Percentiles rank a stretch among this genome's conserved stretches.
Evolutionary conservation across 2,113 vertebrate species (phyloP).

Genomic region (Sinocyclocheilus maitianheensis): DNA sequence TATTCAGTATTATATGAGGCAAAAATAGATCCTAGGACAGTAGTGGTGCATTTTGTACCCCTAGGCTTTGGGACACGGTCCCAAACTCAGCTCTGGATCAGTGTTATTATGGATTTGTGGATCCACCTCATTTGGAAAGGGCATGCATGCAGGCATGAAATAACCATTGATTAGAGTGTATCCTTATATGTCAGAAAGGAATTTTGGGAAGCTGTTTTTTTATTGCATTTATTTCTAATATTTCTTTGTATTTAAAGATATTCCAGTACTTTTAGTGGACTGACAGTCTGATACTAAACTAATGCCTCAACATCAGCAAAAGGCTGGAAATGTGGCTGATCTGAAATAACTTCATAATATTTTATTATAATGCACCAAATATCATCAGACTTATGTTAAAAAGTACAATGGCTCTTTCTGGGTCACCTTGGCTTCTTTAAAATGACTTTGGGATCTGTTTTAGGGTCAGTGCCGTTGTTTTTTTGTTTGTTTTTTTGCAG

Average conservation of each 20-base stretch:
- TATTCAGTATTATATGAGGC: neutral
- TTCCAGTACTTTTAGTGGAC: neutral
- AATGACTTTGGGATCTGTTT: neutral
- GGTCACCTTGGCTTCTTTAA: neutral
- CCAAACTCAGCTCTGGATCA: neutral
- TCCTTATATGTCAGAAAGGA: neutral
- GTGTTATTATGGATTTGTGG: neutral
- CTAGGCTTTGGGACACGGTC: neutral
- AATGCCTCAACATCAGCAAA: neutral
- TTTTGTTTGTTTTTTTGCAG: neutral
- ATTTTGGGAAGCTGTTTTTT: neutral
- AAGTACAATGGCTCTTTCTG: neutral
- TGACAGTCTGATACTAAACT: neutral
- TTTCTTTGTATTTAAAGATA: neutral
- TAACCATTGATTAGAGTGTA: slow-evolving; percentile 5
- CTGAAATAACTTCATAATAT: neutral
- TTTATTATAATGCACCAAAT: slow-evolving; percentile 8
- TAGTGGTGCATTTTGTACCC: neutral
- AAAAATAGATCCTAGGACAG: neutral
- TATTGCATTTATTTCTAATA: neutral
- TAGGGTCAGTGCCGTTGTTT: neutral
- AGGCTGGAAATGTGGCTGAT: neutral
- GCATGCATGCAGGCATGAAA: slow-evolving; percentile 9
- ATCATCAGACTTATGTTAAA: neutral
- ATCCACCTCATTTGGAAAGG: slow-evolving; percentile 10